Base-by-base conservation (phyloP, 1,140 invertebrate species). In the Elymnias hypermnestra region DNA sequence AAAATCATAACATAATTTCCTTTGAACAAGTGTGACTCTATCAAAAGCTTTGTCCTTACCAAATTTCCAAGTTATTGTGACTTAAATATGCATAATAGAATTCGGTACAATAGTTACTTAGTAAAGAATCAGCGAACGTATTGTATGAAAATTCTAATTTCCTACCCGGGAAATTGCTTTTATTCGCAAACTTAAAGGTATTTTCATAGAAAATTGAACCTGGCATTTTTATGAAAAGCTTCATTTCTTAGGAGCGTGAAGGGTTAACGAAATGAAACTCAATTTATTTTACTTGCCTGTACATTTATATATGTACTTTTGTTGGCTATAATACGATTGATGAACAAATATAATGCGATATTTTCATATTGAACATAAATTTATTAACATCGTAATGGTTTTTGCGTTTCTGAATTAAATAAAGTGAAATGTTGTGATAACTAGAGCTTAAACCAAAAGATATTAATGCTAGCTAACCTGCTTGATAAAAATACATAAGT, bases 151-250 rank as follows among this genome's bases (percentile, higher is more conserved):
- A 72, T 62, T 61, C 54, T 57, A 72, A 73, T 75, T 69, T 72
- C 66, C 71, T 67, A 53, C 21, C 13, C 28, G 65, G 69, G 71
- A 77, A 77, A 77, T 77, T 77, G 69, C 71, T 54, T 68, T 72
- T 72, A 36, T 52, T 36, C 36, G 17, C 26, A 50, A 44, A 53
- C 37, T 51, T 44, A 25, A 44, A 51, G 44, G 40, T 22, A 19
- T n/a, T 13, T 19, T 39, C 42, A 14, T 23, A 21, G 31, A 17
- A 33, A 8, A 18, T 13, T 5, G n/a, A n/a, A n/a, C n/a, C n/a
- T n/a, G n/a, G n/a, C n/a, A n/a, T 17, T 33, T 33, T 15, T 33
- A 33, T 29, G 26, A 29, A 29, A 33, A 33, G 31, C 31, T 33
- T 33, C 12, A 33, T 33, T 33, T 17, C n/a, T 8, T 17, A 33